These are phyloP conservation scores for Pinna nobilis DNA, from an alignment of 1,140 invertebrate genomes.

Conservation along the genomic window DNA sequence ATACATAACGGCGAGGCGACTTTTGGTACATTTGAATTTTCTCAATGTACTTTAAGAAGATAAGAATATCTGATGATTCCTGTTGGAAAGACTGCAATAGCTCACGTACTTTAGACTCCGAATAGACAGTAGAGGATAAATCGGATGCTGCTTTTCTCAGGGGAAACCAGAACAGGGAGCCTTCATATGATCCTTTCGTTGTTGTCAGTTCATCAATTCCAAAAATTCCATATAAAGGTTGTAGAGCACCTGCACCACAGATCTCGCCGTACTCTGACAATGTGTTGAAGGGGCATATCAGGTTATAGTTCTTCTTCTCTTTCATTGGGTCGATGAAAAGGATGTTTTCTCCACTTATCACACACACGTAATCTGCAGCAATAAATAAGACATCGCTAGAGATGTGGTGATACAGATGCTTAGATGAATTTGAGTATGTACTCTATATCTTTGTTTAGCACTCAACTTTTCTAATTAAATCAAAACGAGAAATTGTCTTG, in stretches of 20 bases:
- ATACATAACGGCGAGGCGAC: neutral
- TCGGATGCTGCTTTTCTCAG: conserved; percentile 35
- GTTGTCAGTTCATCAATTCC: neutral
- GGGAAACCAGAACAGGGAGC: conserved; percentile 61
- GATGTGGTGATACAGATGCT: no score
- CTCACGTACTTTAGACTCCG: conserved; percentile 36
- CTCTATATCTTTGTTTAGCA: no score
- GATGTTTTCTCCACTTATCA: conserved; percentile 62
- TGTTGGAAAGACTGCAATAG: conserved; percentile 46
- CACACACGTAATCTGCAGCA: conserved; percentile 60
- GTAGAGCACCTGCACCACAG: neutral
- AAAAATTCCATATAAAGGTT: conserved; percentile 4
- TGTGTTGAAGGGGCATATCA: conserved; percentile 6
- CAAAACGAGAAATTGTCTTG: no score
- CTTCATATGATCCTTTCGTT: conserved; percentile 4
- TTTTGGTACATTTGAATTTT: neutral
- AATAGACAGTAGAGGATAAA: conserved; percentile 37
- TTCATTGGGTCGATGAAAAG: conserved; percentile 58
- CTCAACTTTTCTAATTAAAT: no score
- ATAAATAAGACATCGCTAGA: no score
- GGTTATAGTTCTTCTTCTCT: conserved; percentile 26
- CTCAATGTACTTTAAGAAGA: conserved; percentile 49
- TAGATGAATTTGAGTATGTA: no score
- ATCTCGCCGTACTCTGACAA: neutral
- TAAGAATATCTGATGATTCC: conserved; percentile 37